phyloP scores from a whole-genome alignment of 1,140 invertebrate genomes.

The Phenacoccus solenopsis region DNA sequence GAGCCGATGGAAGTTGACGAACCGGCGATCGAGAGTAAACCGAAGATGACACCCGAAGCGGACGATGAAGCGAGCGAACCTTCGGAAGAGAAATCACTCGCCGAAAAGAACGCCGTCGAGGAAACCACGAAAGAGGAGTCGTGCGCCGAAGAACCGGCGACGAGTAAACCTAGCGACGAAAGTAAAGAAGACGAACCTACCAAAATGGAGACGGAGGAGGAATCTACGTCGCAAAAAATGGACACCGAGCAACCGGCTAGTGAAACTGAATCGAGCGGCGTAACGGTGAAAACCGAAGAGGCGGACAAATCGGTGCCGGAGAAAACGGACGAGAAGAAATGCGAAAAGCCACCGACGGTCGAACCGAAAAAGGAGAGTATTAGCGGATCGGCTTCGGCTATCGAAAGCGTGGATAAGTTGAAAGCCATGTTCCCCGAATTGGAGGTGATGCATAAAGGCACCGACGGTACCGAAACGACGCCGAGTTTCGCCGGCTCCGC shows the following conservation, averaged over 20 bases:
- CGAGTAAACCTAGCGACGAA: conserved; percentile 15
- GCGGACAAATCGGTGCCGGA: conserved; percentile 25
- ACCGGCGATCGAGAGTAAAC: background rate
- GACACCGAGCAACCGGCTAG: conserved; percentile 14
- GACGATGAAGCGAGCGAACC: background rate
- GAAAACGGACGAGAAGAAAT: conserved; percentile 24
- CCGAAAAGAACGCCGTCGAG: no score
- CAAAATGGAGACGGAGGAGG: conserved; percentile 22
- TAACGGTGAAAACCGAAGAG: conserved; percentile 23
- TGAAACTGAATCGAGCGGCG: conserved; percentile 24
- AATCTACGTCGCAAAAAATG: conserved; percentile 22
- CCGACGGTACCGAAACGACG: conserved; percentile 3
- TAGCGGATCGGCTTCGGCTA: conserved; percentile 8
- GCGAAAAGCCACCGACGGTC: conserved; percentile 25
- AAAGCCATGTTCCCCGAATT: conserved; percentile 60
- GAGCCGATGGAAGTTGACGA: background rate
- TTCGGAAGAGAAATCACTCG: background rate
- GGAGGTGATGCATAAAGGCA: conserved; percentile 46
- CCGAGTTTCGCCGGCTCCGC: background rate
- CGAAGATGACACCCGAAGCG: background rate
- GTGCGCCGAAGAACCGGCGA: conserved; percentile 25
- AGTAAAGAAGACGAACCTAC: conserved; percentile 18
- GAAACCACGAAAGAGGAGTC: conserved; percentile 27
- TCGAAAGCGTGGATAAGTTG: conserved; percentile 32
- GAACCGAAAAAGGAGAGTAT: conserved; percentile 23